phyloP scores from a whole-genome alignment of 2,888 invertebrate genomes.

The Chloroclystis v-ata region DNA sequence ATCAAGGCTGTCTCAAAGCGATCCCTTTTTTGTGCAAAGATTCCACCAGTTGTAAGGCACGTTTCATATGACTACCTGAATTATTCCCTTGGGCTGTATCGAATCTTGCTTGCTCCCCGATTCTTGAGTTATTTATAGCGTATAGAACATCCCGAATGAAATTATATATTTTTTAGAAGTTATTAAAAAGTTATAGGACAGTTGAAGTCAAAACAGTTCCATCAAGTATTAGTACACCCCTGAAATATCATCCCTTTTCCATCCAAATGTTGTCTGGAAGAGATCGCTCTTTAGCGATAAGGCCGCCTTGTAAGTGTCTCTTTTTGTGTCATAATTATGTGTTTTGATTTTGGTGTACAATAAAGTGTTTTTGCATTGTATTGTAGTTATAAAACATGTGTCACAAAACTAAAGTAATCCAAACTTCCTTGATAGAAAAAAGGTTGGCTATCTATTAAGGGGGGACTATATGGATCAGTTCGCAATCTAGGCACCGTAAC shows the following conservation, averaged over 20 bases:
- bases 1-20: slow-evolving; percentile 18
- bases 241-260: too few relatives aligned
- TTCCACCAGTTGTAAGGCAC: slow-evolving; percentile 14
- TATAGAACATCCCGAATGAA: too few relatives aligned
- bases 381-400: slow-evolving; percentile 23
- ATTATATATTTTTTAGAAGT: too few relatives aligned
- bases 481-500: slow-evolving; percentile 65
- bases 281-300: too few relatives aligned
- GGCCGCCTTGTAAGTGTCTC: too few relatives aligned
- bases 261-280: too few relatives aligned
- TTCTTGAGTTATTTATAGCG: slow-evolving; percentile 21
- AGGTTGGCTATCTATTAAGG: slow-evolving; percentile 42
- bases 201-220: too few relatives aligned
- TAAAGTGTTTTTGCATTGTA: slow-evolving; percentile 14
- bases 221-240: too few relatives aligned
- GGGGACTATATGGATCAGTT: slow-evolving; percentile 58
- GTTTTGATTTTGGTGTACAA: too few relatives aligned
- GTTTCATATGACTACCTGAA: slow-evolving; percentile 22
- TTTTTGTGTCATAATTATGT: too few relatives aligned
- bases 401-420: slow-evolving; percentile 31
- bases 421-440: slow-evolving; percentile 44
- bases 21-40: slow-evolving; percentile 17
- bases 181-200: too few relatives aligned
- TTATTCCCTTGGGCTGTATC: slow-evolving; percentile 26
- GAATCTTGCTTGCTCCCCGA: slow-evolving; percentile 20